A percentile compares a stretch with the other conserved stretches of the same genome.
Conservation (phyloP, 2,888 invertebrate genomes). For the Epinotia demarniana region DNA sequence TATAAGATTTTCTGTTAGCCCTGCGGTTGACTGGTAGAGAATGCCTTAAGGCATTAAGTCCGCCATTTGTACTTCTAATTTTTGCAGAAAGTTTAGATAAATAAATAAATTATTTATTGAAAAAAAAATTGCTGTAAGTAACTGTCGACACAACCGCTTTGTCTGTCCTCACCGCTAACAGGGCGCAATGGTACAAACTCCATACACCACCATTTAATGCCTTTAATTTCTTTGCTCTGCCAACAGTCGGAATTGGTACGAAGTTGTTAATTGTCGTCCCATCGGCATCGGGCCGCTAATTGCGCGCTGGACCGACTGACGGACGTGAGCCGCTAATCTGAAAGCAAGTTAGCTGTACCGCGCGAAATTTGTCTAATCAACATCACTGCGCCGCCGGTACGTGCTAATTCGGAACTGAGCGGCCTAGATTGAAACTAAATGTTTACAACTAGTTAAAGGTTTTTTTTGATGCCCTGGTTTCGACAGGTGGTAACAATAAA, state of each 20-base stretch:
- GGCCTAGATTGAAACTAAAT: slow-evolving; percentile 47
- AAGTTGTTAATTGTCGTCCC: slow-evolving; percentile 47
- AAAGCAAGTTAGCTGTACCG: slow-evolving; percentile 55
- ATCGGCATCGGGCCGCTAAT: slow-evolving; percentile 61
- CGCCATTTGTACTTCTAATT: too few species aligned
- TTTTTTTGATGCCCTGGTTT: slow-evolving; percentile 16
- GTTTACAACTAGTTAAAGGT: slow-evolving; percentile 30
- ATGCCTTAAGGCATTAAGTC: too few species aligned
- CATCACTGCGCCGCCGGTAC: slow-evolving; percentile 58
- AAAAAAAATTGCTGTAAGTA: too few species aligned
- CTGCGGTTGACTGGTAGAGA: too few species aligned
- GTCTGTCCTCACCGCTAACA: too few species aligned
- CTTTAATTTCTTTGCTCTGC: slow-evolving; percentile 39
- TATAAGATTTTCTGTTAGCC: too few species aligned
- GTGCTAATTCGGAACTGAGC: slow-evolving; percentile 54
- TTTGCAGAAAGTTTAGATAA: too few species aligned
- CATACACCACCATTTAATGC: slow-evolving; percentile 28
- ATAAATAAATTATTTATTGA: too few species aligned
- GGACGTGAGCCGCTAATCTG: slow-evolving; percentile 58
- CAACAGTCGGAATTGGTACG: slow-evolving; percentile 36
- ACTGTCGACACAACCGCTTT: too few species aligned
- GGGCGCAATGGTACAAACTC: neutral
- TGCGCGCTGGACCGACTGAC: slow-evolving; percentile 55
- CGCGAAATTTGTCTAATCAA: slow-evolving; percentile 66
- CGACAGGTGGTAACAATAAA: neutral